Evolutionary conservation across 2,113 vertebrate species (phyloP).

Genomic region (Desmodus rotundus): DNA sequence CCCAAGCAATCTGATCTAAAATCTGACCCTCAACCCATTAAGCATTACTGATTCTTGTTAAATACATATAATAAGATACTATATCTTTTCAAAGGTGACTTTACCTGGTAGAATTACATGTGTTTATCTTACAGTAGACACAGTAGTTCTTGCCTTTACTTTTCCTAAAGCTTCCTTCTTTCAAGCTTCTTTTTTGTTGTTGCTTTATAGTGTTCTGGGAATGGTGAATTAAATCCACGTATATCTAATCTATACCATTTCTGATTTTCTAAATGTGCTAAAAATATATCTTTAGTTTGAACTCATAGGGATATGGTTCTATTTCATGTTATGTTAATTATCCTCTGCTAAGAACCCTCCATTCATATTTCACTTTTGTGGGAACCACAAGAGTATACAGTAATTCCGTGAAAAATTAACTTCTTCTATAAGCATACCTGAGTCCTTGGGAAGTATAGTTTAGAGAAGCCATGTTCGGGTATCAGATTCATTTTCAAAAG

Average conservation of each 20-base stretch:
- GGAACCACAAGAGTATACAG: background rate
- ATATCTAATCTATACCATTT: background rate
- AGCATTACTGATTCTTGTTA: background rate
- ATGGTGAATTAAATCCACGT: background rate
- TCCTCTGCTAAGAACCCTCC: background rate
- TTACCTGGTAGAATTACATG: background rate
- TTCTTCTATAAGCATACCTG: background rate
- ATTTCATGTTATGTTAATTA: background rate
- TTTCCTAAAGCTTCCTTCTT: background rate
- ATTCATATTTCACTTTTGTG: constrained; percentile 13
- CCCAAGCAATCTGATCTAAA: background rate
- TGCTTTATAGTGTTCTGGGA: background rate
- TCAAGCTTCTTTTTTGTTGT: background rate
- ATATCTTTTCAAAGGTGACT: background rate
- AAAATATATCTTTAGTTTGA: background rate
- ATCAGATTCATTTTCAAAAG: background rate
- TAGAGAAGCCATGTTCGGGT: background rate
- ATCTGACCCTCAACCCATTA: background rate
- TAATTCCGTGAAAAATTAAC: background rate
- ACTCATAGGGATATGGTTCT: background rate
- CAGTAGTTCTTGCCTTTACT: background rate
- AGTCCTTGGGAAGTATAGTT: background rate
- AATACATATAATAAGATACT: background rate
- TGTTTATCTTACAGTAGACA: background rate
- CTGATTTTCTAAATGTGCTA: background rate